Evolutionary conservation across 2,888 invertebrate genomes (phyloP), one percentile per base, ranked within the genome.

Genomic region (Cynaeus angustus): DNA sequence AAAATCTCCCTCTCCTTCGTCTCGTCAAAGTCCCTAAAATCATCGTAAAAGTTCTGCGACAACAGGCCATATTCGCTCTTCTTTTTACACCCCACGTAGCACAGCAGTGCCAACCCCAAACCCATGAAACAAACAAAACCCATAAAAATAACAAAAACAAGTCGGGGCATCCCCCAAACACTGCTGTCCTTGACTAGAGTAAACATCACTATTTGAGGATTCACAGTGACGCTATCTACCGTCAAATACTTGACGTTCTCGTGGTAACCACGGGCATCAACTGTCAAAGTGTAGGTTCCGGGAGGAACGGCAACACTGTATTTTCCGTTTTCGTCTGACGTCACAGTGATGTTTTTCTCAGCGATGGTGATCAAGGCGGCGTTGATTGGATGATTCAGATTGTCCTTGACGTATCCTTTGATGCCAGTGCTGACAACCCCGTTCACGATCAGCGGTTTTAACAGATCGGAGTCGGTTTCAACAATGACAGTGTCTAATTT

Each of bases 91-190:
- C 86, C 86, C 26, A 87, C 83, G 80, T 88, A 89, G 82, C 89
- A 88, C 84, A 88, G 89, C 56, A 89, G 86, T 0, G 86, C 86
- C 59, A 88, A 66, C 2, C 87, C 85, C 64, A 91, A 85, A 65
- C 89, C 78, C 0, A 83, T 81, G 46, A 90, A 86, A 12, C 89
- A 88, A 41, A 89, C 81, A 53, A 88, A 88, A 56, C 90, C 91
- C 91, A 81, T 66, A 7, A 94, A 80, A 79, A 94, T 88, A 30
- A 95, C 90, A 81, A 96, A 95, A 1, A 91, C 87, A 14, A 94
- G 86, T 26, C 95, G 86, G 0, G 95, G 93, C 86, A 95, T 85
- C 0, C 95, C 95, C 75, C 92, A 85, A 10, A 94, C 89, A 69
- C 86, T 87, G 73, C 91, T 91, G 77, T 94, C 91, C 8, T 86